Evolutionary conservation across 2,113 vertebrate species (phyloP).

Genomic region (Pionites leucogaster): DNA sequence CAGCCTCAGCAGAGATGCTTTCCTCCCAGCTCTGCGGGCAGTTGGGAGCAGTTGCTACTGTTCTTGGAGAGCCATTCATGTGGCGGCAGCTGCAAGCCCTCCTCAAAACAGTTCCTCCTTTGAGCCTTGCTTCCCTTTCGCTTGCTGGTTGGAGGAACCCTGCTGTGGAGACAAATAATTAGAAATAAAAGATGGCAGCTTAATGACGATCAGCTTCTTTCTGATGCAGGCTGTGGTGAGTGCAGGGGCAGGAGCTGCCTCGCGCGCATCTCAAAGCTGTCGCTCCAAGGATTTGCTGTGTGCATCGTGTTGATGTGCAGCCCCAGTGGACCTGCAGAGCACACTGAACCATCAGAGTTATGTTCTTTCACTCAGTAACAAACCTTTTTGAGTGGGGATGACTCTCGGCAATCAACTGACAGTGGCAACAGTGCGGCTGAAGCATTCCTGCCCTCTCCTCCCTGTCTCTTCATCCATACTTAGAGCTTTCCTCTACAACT

Average conservation of each 20-base stretch:
- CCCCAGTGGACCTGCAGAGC: background rate
- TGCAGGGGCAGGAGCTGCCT: background rate
- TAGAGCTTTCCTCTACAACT: background rate
- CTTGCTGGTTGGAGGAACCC: conserved; percentile 36
- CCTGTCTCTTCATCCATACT: background rate
- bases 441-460: background rate
- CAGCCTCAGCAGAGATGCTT: conserved; percentile 18
- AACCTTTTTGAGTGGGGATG: background rate
- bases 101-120: conserved; percentile 49
- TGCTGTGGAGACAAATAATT: conserved; percentile 64
- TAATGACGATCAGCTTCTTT: conserved; percentile 38
- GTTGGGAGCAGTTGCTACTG: conserved; percentile 7
- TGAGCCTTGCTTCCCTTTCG: conserved; percentile 19
- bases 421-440: background rate
- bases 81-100: conserved; percentile 28
- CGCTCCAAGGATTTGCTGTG: background rate
- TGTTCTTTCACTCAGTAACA: background rate
- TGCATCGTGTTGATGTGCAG: background rate
- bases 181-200: conserved; percentile 59
- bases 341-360: background rate
- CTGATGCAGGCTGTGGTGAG: background rate
- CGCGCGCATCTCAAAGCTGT: background rate
- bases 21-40: background rate
- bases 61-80: conserved; percentile 51
- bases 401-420: background rate